phyloP scores from a whole-genome alignment of 1,140 invertebrate genomes.

The Drosophila orosa region DNA sequence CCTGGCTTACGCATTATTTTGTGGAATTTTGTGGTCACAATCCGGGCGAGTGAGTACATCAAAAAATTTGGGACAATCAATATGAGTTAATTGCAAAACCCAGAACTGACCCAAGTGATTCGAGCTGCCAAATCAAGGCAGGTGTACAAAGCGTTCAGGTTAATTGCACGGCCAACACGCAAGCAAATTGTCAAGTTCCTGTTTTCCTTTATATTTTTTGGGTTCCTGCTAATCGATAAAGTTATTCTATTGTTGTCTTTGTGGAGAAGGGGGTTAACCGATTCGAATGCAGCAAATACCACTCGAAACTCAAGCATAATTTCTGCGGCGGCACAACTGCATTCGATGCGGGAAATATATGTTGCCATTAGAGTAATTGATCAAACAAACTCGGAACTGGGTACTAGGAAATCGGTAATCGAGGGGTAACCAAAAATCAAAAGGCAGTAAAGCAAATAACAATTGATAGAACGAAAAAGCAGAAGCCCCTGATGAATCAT shows the following conservation, averaged over 20 bases:
- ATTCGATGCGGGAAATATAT: constrained; percentile 30
- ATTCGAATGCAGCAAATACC: not conserved
- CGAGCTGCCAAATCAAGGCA: constrained; percentile 64
- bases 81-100: constrained; percentile 70
- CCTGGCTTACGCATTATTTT: constrained; percentile 33
- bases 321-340: constrained; percentile 31
- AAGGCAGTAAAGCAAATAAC: constrained; percentile 25
- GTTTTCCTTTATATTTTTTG: constrained; percentile 22
- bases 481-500: not conserved
- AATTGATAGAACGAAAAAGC: not conserved
- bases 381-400: constrained; percentile 68
- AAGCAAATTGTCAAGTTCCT: constrained; percentile 67
- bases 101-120: constrained; percentile 34
- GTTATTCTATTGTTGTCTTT: constrained; percentile 60
- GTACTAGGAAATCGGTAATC: not conserved
- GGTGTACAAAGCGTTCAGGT: constrained; percentile 53
- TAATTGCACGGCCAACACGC: constrained; percentile 70
- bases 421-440: constrained; percentile 54
- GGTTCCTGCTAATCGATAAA: constrained; percentile 71
- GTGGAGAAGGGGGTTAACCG: constrained; percentile 24
- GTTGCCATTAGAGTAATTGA: constrained; percentile 67
- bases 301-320: constrained; percentile 49
- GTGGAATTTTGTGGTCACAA: constrained; percentile 55
- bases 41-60: constrained; percentile 13
- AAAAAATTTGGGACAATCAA: constrained; percentile 78